Conservation (phyloP, 2,113 vertebrate genomes). For the Thryonomys swinderianus region DNA sequence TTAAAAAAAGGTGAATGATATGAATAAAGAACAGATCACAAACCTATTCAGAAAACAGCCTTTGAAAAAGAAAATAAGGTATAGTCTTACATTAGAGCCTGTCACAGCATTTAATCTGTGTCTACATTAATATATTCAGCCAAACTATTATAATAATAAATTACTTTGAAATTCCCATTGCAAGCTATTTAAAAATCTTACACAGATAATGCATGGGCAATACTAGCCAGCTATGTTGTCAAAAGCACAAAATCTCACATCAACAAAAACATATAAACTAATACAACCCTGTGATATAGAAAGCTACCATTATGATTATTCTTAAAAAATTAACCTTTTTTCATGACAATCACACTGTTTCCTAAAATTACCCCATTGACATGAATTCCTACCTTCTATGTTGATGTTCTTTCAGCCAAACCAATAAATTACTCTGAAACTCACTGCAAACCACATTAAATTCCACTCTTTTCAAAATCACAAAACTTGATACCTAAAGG, state of each 20-base stretch:
- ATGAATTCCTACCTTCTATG: not conserved
- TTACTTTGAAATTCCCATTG: not conserved
- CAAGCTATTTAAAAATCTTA: constrained; percentile 15
- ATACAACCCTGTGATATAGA: not conserved
- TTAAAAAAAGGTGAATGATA: not conserved
- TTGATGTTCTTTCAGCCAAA: not conserved
- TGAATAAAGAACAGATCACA: not conserved
- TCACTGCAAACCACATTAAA: not conserved
- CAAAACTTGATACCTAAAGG: not conserved
- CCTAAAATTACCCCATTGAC: not conserved
- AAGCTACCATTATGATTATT: not conserved
- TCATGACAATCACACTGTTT: not conserved
- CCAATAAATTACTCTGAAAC: not conserved
- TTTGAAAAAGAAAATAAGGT: not conserved
- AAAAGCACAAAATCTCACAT: not conserved
- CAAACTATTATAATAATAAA: not conserved
- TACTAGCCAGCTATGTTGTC: not conserved
- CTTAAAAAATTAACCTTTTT: constrained; percentile 4
- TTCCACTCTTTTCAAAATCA: not conserved
- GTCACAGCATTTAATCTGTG: not conserved
- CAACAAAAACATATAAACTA: not conserved
- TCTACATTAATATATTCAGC: not conserved
- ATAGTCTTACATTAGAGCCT: not conserved
- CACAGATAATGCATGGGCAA: not conserved
- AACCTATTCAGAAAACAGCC: not conserved